phyloP scores from a whole-genome alignment of 2,797 vertebrate species.

The Hirundo rustica region DNA sequence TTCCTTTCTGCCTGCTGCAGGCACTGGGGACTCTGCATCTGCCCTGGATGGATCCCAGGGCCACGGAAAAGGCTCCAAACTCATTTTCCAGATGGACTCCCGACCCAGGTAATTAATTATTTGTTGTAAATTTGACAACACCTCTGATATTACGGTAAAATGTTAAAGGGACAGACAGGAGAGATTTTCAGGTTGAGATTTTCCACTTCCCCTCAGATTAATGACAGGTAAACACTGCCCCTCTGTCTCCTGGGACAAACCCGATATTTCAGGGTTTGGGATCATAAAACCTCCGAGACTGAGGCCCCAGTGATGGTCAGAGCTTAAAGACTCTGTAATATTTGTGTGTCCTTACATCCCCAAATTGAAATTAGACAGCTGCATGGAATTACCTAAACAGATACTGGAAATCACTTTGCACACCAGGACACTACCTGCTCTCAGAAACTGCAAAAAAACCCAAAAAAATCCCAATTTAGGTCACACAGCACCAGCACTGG shows the following conservation, averaged over 20 bases:
- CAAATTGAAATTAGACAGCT: neutral
- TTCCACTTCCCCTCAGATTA: neutral
- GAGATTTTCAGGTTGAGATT: neutral
- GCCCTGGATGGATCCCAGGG: neutral
- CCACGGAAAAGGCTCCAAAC: neutral
- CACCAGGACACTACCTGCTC: neutral
- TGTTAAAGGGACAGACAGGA: neutral
- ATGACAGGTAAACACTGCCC: neutral
- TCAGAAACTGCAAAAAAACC: neutral
- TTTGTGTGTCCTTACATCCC: neutral
- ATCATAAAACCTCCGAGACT: neutral
- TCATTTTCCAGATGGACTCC: neutral
- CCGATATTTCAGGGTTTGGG: neutral
- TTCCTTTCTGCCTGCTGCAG: neutral
- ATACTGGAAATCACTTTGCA: neutral
- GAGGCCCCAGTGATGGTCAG: neutral
- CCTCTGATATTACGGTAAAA: neutral
- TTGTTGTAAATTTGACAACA: constrained; percentile 49
- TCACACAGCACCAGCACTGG: neutral
- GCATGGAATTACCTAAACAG: neutral
- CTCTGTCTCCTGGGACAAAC: neutral
- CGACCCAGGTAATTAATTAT: neutral
- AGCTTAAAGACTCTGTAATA: neutral
- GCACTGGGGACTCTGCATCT: neutral
- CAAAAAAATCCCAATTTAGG: neutral